Percentiles rank a stretch among this genome's conserved stretches.
Conservation (phyloP, 2,797 vertebrate species). For the Florisuga fusca region DNA sequence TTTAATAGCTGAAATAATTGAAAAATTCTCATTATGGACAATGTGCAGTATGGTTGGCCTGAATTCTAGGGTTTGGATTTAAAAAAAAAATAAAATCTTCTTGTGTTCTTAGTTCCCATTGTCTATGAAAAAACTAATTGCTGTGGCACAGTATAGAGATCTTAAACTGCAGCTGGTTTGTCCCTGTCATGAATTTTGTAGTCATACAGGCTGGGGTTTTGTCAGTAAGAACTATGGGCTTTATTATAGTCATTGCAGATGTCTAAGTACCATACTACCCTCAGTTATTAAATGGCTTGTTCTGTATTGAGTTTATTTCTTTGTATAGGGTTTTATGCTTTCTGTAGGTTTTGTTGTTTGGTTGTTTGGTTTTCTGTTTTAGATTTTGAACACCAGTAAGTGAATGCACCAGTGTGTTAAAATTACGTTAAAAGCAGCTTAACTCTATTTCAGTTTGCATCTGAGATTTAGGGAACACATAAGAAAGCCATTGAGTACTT, state of each 20-base stretch:
- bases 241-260: background rate
- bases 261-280: background rate
- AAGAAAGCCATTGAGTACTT: background rate
- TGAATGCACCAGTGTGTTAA: background rate
- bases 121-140: background rate
- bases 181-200: background rate
- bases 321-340: background rate
- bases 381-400: background rate
- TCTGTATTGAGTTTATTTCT: background rate
- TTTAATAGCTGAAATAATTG: background rate
- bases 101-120: background rate
- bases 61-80: background rate
- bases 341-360: background rate
- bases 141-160: background rate
- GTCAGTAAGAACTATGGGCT: background rate
- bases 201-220: background rate
- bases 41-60: background rate
- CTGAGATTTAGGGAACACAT: background rate
- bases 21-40: background rate
- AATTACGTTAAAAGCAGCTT: background rate
- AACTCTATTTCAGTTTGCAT: background rate
- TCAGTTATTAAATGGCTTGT: background rate
- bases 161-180: background rate
- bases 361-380: background rate
- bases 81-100: background rate